A percentile compares a stretch with the other conserved stretches of the same genome.
Evolutionary conservation across 2,797 vertebrate species (phyloP).

Genomic region (Adelosebastes latens): DNA sequence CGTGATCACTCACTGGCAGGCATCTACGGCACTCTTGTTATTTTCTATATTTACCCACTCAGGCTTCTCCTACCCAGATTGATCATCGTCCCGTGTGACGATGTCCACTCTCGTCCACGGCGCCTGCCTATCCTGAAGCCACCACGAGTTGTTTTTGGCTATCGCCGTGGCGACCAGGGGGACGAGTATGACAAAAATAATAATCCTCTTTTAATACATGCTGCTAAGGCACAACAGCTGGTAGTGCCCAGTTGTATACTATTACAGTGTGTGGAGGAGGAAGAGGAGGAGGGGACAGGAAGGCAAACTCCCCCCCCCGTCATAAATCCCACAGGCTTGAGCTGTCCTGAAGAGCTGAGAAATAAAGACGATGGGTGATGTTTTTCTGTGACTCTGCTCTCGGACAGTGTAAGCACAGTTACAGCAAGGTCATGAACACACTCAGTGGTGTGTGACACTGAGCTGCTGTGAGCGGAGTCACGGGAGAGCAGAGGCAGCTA

Average conservation of each 20-base stretch:
- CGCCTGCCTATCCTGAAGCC: slow-evolving; percentile 37
- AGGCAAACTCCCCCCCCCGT: not conserved
- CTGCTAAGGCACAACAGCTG: slow-evolving; percentile 69
- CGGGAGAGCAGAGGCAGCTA: slow-evolving; percentile 29
- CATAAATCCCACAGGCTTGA: slow-evolving; percentile 44
- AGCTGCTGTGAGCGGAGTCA: slow-evolving; percentile 46
- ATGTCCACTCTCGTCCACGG: slow-evolving; percentile 43
- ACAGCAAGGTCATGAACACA: slow-evolving; percentile 41
- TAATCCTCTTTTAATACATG: slow-evolving; percentile 71
- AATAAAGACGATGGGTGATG: not conserved
- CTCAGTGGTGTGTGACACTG: slow-evolving; percentile 38
- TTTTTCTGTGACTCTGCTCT: not conserved
- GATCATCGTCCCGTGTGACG: slow-evolving; percentile 64
- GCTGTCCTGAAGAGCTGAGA: slow-evolving; percentile 26
- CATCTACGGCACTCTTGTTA: slow-evolving; percentile 76
- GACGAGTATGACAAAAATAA: slow-evolving; percentile 69
- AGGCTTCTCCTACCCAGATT: slow-evolving; percentile 63
- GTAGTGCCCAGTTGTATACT: slow-evolving; percentile 27
- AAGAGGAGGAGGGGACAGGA: not conserved
- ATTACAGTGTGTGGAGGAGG: slow-evolving; percentile 17
- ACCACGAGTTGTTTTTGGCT: slow-evolving; percentile 58
- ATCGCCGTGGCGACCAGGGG: slow-evolving; percentile 53
- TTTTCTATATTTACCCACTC: slow-evolving; percentile 77
- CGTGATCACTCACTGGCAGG: slow-evolving; percentile 61
- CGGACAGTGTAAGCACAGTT: slow-evolving; percentile 8